These are phyloP conservation scores for Semaprochilodus insignis DNA, from an alignment of 2,797 vertebrate genomes.

Conservation along the genomic window DNA sequence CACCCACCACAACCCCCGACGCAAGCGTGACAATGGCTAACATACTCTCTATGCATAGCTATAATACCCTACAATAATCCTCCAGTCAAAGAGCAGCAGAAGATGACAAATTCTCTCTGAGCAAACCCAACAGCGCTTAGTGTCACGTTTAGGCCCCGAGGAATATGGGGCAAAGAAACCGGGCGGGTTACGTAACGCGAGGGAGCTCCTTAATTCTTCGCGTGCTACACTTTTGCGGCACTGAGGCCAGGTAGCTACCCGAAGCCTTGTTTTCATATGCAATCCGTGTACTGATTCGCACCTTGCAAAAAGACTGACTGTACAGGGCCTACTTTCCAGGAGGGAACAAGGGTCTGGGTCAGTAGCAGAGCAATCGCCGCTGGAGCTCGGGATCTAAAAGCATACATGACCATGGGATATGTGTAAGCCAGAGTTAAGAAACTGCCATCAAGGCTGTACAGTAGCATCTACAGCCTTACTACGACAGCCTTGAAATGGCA, in stretches of 20 bases:
- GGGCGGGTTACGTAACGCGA: constrained; percentile 46
- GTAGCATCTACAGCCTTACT: background rate
- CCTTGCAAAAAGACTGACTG: constrained; percentile 1
- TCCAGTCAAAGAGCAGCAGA: background rate
- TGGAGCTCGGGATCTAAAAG: constrained; percentile 5
- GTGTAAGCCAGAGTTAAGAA: constrained; percentile 26
- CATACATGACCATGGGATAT: constrained; percentile 5
- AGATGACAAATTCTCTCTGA: constrained; percentile 41
- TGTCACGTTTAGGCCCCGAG: constrained; percentile 29
- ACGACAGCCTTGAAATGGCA: background rate
- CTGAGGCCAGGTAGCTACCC: constrained; percentile 13
- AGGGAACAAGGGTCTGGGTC: constrained; percentile 44
- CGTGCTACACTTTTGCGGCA: constrained; percentile 29
- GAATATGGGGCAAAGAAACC: constrained; percentile 43
- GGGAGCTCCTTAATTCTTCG: constrained; percentile 29
- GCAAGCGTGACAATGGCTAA: background rate
- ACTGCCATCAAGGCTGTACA: background rate
- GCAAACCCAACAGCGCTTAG: constrained; percentile 34
- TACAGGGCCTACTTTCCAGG: constrained; percentile 22
- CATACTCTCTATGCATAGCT: background rate
- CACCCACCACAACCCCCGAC: background rate
- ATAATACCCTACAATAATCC: constrained; percentile 29
- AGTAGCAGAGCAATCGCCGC: constrained; percentile 32
- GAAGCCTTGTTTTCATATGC: constrained; percentile 22
- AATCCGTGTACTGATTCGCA: constrained; percentile 10